These are phyloP conservation scores for Caenorhabditis briggsae DNA, from an alignment of 1,140 invertebrate species.

Conservation along the genomic window DNA sequence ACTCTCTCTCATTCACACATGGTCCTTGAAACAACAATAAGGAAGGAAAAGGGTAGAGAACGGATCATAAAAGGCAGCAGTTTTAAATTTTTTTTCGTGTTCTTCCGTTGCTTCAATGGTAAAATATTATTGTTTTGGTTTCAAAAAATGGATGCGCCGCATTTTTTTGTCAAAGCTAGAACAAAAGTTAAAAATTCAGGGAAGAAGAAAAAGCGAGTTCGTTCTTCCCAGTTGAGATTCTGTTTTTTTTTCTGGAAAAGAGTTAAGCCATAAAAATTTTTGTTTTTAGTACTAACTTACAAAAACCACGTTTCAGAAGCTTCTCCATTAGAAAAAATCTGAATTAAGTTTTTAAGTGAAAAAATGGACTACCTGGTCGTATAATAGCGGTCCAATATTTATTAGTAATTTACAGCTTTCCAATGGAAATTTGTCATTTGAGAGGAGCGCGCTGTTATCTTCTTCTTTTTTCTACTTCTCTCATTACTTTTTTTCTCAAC, in stretches of 20 bases:
- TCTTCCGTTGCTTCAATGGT: neutral
- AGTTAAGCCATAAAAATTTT: neutral
- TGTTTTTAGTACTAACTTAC: no score
- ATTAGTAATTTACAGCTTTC: neutral
- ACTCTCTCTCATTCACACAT: neutral
- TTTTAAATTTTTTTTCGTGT: neutral
- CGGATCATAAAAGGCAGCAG: slow-evolving; percentile 22
- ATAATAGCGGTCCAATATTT: neutral
- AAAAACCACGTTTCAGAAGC: neutral
- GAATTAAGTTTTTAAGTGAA: no score
- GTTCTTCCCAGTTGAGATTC: neutral
- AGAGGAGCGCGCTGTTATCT: neutral
- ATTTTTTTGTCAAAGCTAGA: slow-evolving; percentile 13
- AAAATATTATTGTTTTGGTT: slow-evolving; percentile 23
- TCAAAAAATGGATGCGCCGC: neutral
- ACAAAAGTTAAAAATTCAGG: slow-evolving; percentile 8
- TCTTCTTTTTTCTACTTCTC: neutral
- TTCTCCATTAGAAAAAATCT: no score
- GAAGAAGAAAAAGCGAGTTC: neutral
- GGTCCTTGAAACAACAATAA: slow-evolving; percentile 44
- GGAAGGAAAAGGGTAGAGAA: slow-evolving; percentile 13
- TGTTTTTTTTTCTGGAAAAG: neutral
- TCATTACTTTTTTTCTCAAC: neutral
- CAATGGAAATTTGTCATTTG: neutral
- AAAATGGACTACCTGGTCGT: neutral